These are phyloP conservation scores for Aradophagus sp. DNA, from an alignment of 1,140 invertebrate species.

Conservation along the genomic window DNA sequence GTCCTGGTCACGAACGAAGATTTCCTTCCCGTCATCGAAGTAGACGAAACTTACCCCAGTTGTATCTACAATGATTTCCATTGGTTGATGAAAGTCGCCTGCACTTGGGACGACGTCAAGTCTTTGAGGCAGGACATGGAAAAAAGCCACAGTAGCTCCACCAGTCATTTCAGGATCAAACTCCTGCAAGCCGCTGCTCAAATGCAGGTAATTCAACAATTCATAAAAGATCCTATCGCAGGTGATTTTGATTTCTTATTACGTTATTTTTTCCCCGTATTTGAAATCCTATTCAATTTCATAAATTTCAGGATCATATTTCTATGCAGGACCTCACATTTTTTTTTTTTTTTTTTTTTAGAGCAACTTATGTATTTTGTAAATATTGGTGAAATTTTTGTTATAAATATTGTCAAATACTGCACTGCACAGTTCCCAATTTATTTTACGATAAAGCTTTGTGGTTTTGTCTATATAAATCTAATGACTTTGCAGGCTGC, in stretches of 20 bases:
- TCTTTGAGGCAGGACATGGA: slow-evolving; percentile 93
- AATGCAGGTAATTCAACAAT: slow-evolving; percentile 96
- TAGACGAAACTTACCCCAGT: slow-evolving; percentile 95
- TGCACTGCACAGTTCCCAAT: no score
- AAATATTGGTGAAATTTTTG: no score
- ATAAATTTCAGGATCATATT: no score
- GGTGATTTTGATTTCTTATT: no score
- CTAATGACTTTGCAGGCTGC: slow-evolving; percentile 77
- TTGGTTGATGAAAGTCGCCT: slow-evolving; percentile 98
- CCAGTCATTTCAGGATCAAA: slow-evolving; percentile 92
- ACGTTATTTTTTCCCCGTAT: no score
- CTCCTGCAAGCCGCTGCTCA: slow-evolving; percentile 91
- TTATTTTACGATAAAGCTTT: no score
- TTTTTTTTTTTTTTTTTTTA: no score
- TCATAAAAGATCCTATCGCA: no score
- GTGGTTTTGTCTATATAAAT: slow-evolving; percentile 3
- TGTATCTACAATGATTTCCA: slow-evolving; percentile 94
- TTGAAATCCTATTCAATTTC: no score
- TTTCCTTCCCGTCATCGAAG: slow-evolving; percentile 95
- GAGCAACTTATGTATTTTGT: no score
- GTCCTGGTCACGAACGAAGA: slow-evolving; percentile 97
- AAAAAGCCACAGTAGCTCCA: slow-evolving; percentile 90
- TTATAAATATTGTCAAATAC: no score
- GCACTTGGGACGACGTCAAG: slow-evolving; percentile 97
- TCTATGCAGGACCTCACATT: no score